Evolutionary conservation across 1,140 invertebrate species (phyloP), one percentile per base, ranked within the genome.

Genomic region (Anadara kagoshimensis): DNA sequence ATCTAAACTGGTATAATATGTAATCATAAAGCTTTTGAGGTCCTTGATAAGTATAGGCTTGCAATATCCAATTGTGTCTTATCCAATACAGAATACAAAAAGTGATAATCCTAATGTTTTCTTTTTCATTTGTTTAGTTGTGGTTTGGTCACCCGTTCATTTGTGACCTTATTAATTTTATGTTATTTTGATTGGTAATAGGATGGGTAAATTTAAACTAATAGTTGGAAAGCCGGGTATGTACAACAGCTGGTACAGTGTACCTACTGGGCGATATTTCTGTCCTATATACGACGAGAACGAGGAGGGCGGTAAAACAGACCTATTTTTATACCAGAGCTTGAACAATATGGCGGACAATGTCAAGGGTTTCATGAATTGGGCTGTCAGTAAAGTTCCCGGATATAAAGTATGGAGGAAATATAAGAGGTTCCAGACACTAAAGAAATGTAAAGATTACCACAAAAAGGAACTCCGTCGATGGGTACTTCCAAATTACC

Each of bases 161-260:
- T n/a, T n/a, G n/a, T n/a, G n/a, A n/a, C n/a, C n/a, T n/a, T n/a
- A n/a, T 41, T 45, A 16, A 59, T 59, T 26, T 59, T 41, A n/a
- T n/a, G n/a, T 59, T 36, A 14, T 62, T 20, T 36, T 36, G 29
- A 3, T 36, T 36, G n/a, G n/a, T n/a, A n/a, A 36, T 36, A 36
- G 29, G 29, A 36, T 36, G 29, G 77, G 77, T 12, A 24, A 78
- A 16, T 75, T 67, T 64, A 83, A 83, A 44, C 69, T 83, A 47
- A 78, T 81, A 20, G 22, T 69, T 11, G 82, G 82, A 8, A 69
- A 20, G n/a, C 78, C 79, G 0, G 82, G 82, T 2, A 43, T 67
- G 18, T 78, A 73, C 22, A 75, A 76, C 53, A 56, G 49, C 47
- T 81, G 79, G 79, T 78, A 76, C 51, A 64, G 64, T 12, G 47